Base-by-base conservation (phyloP, 92 coral and sea anemone genomes). In the Diadumene lineata region DNA sequence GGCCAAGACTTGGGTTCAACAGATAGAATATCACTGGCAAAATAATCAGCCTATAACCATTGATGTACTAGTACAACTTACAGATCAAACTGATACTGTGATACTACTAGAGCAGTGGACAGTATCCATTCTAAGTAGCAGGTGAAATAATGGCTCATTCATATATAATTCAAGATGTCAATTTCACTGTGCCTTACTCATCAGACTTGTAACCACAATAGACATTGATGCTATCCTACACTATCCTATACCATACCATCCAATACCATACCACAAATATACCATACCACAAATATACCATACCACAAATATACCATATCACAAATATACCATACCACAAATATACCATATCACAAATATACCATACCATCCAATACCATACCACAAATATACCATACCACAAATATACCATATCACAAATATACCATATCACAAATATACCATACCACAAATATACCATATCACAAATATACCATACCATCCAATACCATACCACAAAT, bases 81-180 rank as follows among this genome's bases (percentile, higher is more conserved):
- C 79, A 46, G 74, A 69, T 29, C 28, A 43, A 25, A 69, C 77
- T 25, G 44, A 79, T 17, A 80, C 71, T 34, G 46, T 77, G 46
- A 53, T 96, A 69, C 64, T 96, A 62, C 78, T 96, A 31, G 99
- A 96, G 71, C 97, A 75, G 58, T 96, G 99, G 99, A 87, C 87
- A 64, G 81, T 94, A 15, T 81, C 83, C 38, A 64, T 85, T 15
- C 62, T 80, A 58, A 73, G 81, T 31, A 82, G 82, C 64, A 58
- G 64, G 64, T 58, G 26, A 21, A 53, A 53, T n/a, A n/a, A 13
- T 53, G 60, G 24, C 18, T 53, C 18, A 15, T 53, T 21, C n/a
- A n/a, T n/a, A n/a, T n/a, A n/a, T n/a, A n/a, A n/a, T n/a, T n/a
- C n/a, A n/a, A n/a, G n/a, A n/a, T n/a, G n/a, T n/a, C n/a, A n/a